Base-by-base conservation (phyloP, 2,888 invertebrate genomes). In the Tanytarsus gracilentus region DNA sequence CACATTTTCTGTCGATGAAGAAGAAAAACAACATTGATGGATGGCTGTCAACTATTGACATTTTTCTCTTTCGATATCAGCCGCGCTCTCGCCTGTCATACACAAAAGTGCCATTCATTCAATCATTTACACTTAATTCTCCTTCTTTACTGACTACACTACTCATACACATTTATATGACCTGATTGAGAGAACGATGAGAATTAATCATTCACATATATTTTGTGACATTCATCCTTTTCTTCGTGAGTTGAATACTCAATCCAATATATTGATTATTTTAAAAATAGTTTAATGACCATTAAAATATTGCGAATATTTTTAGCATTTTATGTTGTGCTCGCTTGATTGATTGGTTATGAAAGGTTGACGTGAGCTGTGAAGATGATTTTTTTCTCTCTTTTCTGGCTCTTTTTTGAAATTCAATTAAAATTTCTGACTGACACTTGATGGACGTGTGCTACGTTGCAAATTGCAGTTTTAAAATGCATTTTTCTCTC, bases 51-150 rank as follows among this genome's bases (percentile, higher is more conserved):
- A 27, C 40, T 53, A 39, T 39, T 55, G 55, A 55, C 55, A 55
- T 39, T 55, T 30, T 33, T 44, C 18, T 36, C 16, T 29, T 30
- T 27, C 40, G 14, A 55, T 40, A 55, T 55, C 55, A 40, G 27
- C 27, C 55, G 55, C 55, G 40, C 25, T 49, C 26, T 25, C 27
- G 26, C 39, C 39, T 55, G 55, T 55, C 55, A 55, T 55, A 23
- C 14, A 39, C 39, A 55, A 55, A 55, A 55, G 55, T 55, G 55
- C 55, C 55, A 55, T 55, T 55, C 55, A 55, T 21, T 55, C 55
- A 26, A 55, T 55, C 55, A 52, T 52, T 52, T 30, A 49, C 49
- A 49, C 49, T 49, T 27, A 11, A n/a, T 11, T 11, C 23, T 9
- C 49, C 25, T 9, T 11, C 9, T n/a, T n/a, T n/a, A 25, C 49